Evolutionary conservation across 2,888 invertebrate genomes (phyloP).

Genomic region (Pristionchus mayeri): DNA sequence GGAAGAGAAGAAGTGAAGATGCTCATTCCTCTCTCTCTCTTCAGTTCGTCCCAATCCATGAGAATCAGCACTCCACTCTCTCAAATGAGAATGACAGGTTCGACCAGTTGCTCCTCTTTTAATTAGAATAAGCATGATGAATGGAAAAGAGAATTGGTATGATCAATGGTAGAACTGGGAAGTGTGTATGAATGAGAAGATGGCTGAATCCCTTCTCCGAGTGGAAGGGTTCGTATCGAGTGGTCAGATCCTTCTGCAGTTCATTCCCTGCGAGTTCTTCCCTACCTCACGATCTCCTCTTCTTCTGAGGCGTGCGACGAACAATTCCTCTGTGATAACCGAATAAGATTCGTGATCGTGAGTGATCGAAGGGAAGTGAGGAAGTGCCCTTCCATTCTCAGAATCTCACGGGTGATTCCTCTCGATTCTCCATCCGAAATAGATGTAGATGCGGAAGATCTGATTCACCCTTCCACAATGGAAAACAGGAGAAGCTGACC

Average conservation of each 20-base stretch:
- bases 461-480: neutral
- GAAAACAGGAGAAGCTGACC: neutral
- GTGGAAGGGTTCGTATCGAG: too few relatives aligned
- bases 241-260: neutral
- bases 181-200: neutral
- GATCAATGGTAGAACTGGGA: too few relatives aligned
- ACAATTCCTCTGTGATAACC: neutral
- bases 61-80: neutral
- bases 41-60: neutral
- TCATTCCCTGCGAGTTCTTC: neutral
- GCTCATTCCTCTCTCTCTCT: neutral
- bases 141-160: too few relatives aligned
- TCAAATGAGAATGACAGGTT: neutral
- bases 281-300: neutral
- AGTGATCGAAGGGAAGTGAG: neutral
- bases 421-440: neutral
- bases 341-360: neutral
- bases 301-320: neutral
- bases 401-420: conserved; percentile 12
- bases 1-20: neutral
- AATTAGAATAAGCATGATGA: too few relatives aligned
- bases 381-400: neutral
- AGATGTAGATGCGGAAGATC: conserved; percentile 1
- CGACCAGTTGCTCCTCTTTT: too few relatives aligned
- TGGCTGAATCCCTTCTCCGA: neutral